Evolutionary conservation across 2,113 vertebrate genomes (phyloP), one percentile per base, ranked within the genome.

Genomic region (Carettochelys insculpta): DNA sequence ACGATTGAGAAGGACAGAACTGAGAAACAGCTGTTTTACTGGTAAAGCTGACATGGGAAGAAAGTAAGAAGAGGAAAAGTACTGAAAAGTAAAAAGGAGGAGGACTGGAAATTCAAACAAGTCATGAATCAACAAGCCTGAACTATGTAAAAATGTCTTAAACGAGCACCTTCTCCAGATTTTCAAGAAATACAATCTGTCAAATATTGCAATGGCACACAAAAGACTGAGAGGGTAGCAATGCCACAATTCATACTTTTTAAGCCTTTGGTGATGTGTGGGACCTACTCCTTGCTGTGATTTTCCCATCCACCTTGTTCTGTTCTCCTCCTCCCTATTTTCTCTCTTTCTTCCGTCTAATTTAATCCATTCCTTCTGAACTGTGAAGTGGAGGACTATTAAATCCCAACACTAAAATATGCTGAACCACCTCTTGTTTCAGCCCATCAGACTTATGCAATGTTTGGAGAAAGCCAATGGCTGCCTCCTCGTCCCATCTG

Each of bases 361-460:
- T 73, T 90, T 53, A 58, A 16, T 9, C 75, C 43, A 43, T 90
- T 65, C 6, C 14, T 88, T 50, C 65, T 85, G 17, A 13, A 16
- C 24, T 88, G 86, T 22, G 19, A 87, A 76, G 43, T 2, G 75
- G 51, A 88, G 83, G 86, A 1, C 0, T 3, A 5, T 45, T 65
- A 2, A 56, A n/a, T 8, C 16, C 16, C 3, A 90, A 85, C 43
- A 19, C 27, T 47, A 27, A 80, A 7, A 45, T 3, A 16, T 65
- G 13, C 0, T 41, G 22, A 82, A 24, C 7, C 12, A 86, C 43
- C 31, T 53, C 53, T n/a, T 47, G 27, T 75, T 43, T 41, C 9
- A 51, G 75, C 58, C 0, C 1, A 4, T 38, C 58, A 43, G 34
- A 48, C 43, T 0, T 0, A 22, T 31, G 17, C 50, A 52, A 20